Base-by-base conservation (phyloP, 2,113 vertebrate species). In the Edolisoma coerulescens region DNA sequence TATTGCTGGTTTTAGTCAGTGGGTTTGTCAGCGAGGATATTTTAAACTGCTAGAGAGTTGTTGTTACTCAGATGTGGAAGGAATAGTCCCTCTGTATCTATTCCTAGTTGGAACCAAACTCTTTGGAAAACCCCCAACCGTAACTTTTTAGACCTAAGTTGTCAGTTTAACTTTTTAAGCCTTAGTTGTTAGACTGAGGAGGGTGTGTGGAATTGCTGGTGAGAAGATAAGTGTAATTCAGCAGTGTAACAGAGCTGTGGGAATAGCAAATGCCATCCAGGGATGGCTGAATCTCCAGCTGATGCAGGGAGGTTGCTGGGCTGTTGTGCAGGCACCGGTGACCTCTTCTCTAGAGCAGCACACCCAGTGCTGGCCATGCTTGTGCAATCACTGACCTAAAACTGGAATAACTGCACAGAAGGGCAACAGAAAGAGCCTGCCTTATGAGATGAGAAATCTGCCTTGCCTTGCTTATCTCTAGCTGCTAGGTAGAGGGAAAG, bases 241-340 rank as follows among this genome's bases (percentile, higher is more conserved):
- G 53, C 44, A 68, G 45, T 42, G 41, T 50, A 70, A 80, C 1
- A 85, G 78, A 61, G 85, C 88, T 77, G 45, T 86, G 79, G 30
- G 69, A 86, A 53, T 2, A 53, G 67, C n/a, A 60, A 30, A 83
- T 76, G 28, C 24, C 64, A 37, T 6, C 15, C 57, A 21, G 71
- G 21, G n/a, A 7, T 33, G 65, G 41, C 79, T 65, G 78, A 53
- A 30, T 24, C 49, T 76, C 21, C 49, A 60, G 70, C 47, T 68
- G 84, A 3, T 22, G 49, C 30, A 9, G 30, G 30, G 47, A 77
- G 54, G 73, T 47, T 30, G 12, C 54, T 32, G 68, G 39, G 14
- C 37, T 8, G 0, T 15, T 10, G 23, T 30, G 24, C 22, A 54
- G 47, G 32, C 45, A 42, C 20, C 0, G 0, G n/a, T 14, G 52